These are phyloP conservation scores for Tichodroma muraria DNA, from an alignment of 2,113 vertebrate genomes.

Conservation along the genomic window DNA sequence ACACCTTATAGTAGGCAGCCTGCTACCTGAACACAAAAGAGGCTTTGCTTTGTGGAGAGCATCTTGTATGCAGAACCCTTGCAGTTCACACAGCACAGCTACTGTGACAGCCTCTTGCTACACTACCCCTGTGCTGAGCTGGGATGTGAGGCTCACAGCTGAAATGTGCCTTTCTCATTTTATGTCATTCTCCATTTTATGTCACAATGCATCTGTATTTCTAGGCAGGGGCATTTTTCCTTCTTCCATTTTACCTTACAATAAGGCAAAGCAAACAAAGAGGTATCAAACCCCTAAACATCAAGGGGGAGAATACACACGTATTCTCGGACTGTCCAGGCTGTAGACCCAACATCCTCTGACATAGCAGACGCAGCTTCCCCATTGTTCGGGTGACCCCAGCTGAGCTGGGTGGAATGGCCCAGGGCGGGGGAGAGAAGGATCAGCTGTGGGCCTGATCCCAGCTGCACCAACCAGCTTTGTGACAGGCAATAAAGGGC, in stretches of 20 bases:
- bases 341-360: not conserved
- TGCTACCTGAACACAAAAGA: not conserved
- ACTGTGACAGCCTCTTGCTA: not conserved
- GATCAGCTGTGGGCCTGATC: constrained; percentile 64
- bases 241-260: not conserved
- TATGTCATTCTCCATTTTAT: too few species aligned
- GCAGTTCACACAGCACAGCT: not conserved
- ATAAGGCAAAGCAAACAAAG: constrained; percentile 15
- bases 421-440: not conserved
- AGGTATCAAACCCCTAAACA: not conserved
- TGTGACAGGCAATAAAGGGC: constrained; percentile 53
- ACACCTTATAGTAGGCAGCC: not conserved
- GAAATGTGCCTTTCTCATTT: not conserved
- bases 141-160: not conserved
- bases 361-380: not conserved
- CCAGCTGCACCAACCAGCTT: constrained; percentile 63
- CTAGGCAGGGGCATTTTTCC: not conserved
- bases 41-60: not conserved
- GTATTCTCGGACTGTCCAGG: not conserved
- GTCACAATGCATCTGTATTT: not conserved
- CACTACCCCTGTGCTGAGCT: too few species aligned
- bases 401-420: constrained; percentile 53
- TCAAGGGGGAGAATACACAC: not conserved
- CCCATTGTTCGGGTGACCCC: constrained; percentile 21
- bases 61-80: not conserved